Evolutionary conservation across 2,113 vertebrate species (phyloP), one percentile per base, ranked within the genome.

Genomic region (Triplophysa tibetana): DNA sequence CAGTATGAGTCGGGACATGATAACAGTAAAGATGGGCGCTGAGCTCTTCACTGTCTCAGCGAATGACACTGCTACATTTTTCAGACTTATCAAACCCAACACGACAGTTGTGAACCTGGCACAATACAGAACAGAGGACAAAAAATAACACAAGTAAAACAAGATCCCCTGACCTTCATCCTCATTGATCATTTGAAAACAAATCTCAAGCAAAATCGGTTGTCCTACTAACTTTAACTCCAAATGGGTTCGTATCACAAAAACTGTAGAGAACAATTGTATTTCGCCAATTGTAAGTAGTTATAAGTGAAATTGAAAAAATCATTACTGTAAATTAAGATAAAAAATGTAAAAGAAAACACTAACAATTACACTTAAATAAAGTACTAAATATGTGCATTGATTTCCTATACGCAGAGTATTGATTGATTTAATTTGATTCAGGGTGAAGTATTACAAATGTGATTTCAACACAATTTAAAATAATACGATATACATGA

Each of bases 31-130:
- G 68, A 99, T 96, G 26, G 98, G 98, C 0, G 97, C 97, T 0
- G 98, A 99, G 87, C 98, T 99, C 88, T 99, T 99, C 81, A 99
- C 97, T 0, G 98, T 99, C 87, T 99, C 98, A 0, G 98, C 95
- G 67, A 99, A 99, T 0, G 97, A 99, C 70, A 99, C 96, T 0
- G 98, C 98, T 75, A 99, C 95, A 0, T 98, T 99, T 84, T 99
- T 99, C 87, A 99, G 86, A 87, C 98, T 98, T 21, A 99, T 96
- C 5, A 99, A 88, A 0, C 98, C 97, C 87, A 99, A 84, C 5
- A 99, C 98, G 63, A 99, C 97, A 0, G 96, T 97, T 0, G 92
- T 93, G 87, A 99, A 99, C 86, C 98, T 99, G 84, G 4, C 19
- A 21, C 8, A 2, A 58, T 3, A 58, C 69, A 58, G 43, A 19